Base-by-base conservation (phyloP, 2,888 invertebrate genomes). In the Endomychus coccineus region DNA sequence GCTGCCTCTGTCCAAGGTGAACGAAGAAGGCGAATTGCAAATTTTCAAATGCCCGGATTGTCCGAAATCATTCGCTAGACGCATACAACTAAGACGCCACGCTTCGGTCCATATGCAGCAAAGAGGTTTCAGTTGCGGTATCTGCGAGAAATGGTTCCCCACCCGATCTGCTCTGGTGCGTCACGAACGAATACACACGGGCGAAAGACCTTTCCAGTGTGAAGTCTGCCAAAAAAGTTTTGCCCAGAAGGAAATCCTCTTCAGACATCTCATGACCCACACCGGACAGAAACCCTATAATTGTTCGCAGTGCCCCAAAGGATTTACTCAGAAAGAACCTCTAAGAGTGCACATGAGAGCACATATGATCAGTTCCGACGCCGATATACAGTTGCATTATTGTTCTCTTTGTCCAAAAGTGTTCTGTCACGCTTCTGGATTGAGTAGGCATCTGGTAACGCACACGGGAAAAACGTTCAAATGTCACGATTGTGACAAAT, bases 261-360 rank as follows among this genome's bases (percentile, higher is more conserved):
- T 69, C 43, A 59, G 80, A 0, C 82, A 82, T 58, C 61, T 71
- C 52, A 72, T 77, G 58, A 71, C 69, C 0, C 75, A 75, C 44
- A 70, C 73, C 0, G 73, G 74, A 14, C 69, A 71, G 32, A 80
- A 79, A 40, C 83, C 83, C 5, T 78, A 76, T 65, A 69, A 70
- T 45, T 85, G 85, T 56, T 60, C 69, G 1, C 63, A 66, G 43
- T 85, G 85, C 52, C 67, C 71, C 1, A 78, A 78, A 56, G 75
- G 79, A 42, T 85, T 82, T 63, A 80, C 82, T 0, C 84, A 84
- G 61, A 78, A 81, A 44, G 76, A 77, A 48, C 75, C 81, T 29
- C 66, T 85, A 11, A 64, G 67, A 11, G 69, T 75, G 16, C 85
- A 85, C 59, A 71, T 75, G 54, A 64, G 74, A 2, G 67, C 71